phyloP scores from a whole-genome alignment of 2,113 vertebrate genomes.

The Deroptyus accipitrinus region DNA sequence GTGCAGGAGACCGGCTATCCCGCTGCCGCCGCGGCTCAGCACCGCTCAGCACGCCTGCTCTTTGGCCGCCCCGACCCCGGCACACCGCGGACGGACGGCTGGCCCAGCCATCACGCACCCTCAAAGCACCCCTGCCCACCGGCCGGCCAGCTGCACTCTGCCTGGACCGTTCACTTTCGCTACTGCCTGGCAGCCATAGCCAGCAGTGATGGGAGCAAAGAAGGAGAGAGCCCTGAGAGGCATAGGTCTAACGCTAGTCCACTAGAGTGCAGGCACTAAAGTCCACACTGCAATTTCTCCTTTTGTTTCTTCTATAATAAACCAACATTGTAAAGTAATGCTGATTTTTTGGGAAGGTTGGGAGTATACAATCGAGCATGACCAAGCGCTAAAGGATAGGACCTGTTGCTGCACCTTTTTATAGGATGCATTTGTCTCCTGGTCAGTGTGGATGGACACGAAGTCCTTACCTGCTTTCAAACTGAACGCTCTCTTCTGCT shows the following conservation, averaged over 20 bases:
- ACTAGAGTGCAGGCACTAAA: neutral
- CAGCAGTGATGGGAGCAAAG: neutral
- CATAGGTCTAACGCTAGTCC: fast-evolving
- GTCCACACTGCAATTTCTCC: fast-evolving
- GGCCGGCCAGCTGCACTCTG: neutral
- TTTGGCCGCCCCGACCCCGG: neutral
- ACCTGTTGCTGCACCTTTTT: neutral
- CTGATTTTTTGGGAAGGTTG: neutral
- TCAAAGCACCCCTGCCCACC: neutral
- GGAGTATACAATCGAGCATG: too few species aligned
- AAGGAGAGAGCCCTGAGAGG: neutral
- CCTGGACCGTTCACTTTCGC: neutral
- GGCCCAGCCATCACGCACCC: fast-evolving
- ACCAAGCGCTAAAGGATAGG: fast-evolving
- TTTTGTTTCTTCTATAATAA: neutral
- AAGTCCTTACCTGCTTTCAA: neutral
- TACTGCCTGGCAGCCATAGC: neutral
- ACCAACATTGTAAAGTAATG: neutral
- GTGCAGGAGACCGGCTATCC: neutral
- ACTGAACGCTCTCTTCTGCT: neutral
- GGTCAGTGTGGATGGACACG: neutral
- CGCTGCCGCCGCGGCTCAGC: neutral
- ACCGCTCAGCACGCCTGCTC: neutral
- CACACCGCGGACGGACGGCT: neutral
- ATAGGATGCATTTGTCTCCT: neutral